Conservation (phyloP, 2,888 invertebrate genomes). For the Harpagoxenus sublaevis region DNA sequence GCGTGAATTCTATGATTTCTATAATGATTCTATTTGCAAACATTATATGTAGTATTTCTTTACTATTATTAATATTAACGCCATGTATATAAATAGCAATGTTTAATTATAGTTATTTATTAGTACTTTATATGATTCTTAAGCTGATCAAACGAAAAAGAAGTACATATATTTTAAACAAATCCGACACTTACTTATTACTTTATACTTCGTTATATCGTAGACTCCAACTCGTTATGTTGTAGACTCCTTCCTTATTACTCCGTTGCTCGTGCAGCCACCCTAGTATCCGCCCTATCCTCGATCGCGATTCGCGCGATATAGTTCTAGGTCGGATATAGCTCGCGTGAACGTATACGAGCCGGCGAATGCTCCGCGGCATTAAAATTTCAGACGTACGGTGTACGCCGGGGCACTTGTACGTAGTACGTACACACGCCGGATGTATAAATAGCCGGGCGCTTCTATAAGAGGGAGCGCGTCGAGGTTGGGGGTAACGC, state of each 20-base stretch:
- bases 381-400: slow-evolving; percentile 43
- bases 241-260: not conserved
- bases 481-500: slow-evolving; percentile 21
- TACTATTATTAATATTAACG: not conserved
- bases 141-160: not conserved
- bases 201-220: not conserved
- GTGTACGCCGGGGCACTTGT: slow-evolving; percentile 7
- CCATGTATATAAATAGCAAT: not conserved
- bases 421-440: not conserved
- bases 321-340: slow-evolving; percentile 56
- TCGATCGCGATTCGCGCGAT: slow-evolving; percentile 31
- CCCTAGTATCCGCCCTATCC: not conserved
- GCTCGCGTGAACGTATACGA: slow-evolving; percentile 18
- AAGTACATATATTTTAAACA: no score
- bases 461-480: slow-evolving; percentile 12
- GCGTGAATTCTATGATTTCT: no score
- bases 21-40: no score
- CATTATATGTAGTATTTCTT: no score
- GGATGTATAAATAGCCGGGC: slow-evolving; percentile 48
- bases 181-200: not conserved
- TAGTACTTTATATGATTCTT: not conserved
- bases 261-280: not conserved
- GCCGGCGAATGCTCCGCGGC: slow-evolving; percentile 8
- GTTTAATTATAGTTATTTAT: not conserved
- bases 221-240: no score